These are phyloP conservation scores for Acanthopleura granulata DNA, from an alignment of 2,888 invertebrate genomes.

Conservation along the genomic window DNA sequence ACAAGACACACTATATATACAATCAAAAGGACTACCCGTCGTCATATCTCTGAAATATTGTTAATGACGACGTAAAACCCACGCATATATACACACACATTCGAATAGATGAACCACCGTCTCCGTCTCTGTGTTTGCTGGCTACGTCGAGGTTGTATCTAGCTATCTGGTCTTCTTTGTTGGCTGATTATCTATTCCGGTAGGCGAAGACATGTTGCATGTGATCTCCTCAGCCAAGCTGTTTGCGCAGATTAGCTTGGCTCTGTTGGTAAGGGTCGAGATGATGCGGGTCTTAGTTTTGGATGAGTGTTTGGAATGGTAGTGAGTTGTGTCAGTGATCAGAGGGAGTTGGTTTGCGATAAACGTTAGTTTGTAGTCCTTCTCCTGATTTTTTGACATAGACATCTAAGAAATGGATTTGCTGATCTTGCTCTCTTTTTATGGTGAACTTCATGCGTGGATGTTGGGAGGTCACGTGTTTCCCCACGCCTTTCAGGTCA, in stretches of 20 bases:
- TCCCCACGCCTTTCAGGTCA: background rate
- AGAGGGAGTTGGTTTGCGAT: background rate
- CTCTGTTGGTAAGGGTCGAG: background rate
- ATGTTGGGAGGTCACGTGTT: conserved; percentile 15
- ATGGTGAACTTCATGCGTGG: conserved; percentile 18
- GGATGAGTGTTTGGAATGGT: background rate
- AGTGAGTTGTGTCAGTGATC: background rate
- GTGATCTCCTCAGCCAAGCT: background rate
- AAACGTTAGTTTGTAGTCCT: background rate
- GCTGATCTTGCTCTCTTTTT: background rate
- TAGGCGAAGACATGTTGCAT: background rate
- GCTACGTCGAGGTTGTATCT: too few species aligned
- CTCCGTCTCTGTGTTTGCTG: too few species aligned
- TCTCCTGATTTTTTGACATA: background rate
- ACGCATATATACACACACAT: too few species aligned
- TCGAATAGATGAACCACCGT: too few species aligned
- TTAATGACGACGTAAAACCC: too few species aligned
- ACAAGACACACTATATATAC: too few species aligned
- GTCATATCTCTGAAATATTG: too few species aligned
- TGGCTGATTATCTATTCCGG: too few species aligned
- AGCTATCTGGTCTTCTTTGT: too few species aligned
- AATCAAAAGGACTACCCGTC: too few species aligned
- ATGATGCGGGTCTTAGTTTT: background rate
- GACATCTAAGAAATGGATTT: conserved; percentile 16
- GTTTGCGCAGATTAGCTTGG: background rate